phyloP scores from a whole-genome alignment of 1,140 invertebrate species.

The Lordiphosa mommai region DNA sequence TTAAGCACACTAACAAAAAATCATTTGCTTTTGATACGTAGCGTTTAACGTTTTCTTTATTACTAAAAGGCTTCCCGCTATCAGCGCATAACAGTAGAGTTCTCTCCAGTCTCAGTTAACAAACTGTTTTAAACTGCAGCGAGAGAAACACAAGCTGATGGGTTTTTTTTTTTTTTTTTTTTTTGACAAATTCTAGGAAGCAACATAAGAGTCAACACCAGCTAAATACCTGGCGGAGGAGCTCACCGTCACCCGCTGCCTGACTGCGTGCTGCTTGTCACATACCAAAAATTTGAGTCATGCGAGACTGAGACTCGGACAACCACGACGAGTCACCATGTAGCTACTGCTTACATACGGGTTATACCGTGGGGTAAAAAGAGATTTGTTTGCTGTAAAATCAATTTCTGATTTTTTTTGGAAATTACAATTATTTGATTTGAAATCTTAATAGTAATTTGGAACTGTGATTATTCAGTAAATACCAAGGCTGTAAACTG shows the following conservation, averaged over 20 bases:
- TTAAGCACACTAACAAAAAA: background rate
- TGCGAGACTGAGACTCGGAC: slow-evolving; percentile 18
- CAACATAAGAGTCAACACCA: slow-evolving; percentile 1
- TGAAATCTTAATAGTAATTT: no score
- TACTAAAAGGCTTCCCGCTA: background rate
- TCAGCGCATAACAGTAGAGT: background rate
- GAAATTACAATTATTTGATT: no score
- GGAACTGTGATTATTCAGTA: no score
- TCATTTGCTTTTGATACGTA: background rate
- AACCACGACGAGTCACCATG: slow-evolving; percentile 32
- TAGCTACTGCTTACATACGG: background rate
- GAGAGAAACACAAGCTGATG: slow-evolving; percentile 5
- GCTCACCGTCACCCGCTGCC: slow-evolving; percentile 3
- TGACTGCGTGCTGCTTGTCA: slow-evolving; percentile 5
- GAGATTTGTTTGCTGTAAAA: no score
- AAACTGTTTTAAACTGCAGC: slow-evolving; percentile 54
- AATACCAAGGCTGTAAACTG: no score
- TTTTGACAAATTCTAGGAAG: slow-evolving; percentile 32
- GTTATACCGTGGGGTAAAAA: slow-evolving; percentile 19
- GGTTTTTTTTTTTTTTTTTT: no score
- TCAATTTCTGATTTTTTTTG: no score
- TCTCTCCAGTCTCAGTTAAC: slow-evolving; percentile 26
- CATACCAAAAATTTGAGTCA: slow-evolving; percentile 44
- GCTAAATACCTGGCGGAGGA: slow-evolving; percentile 28
- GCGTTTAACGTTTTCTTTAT: no score